These are phyloP conservation scores for Agrochola litura DNA, from an alignment of 2,888 invertebrate species.

Conservation along the genomic window DNA sequence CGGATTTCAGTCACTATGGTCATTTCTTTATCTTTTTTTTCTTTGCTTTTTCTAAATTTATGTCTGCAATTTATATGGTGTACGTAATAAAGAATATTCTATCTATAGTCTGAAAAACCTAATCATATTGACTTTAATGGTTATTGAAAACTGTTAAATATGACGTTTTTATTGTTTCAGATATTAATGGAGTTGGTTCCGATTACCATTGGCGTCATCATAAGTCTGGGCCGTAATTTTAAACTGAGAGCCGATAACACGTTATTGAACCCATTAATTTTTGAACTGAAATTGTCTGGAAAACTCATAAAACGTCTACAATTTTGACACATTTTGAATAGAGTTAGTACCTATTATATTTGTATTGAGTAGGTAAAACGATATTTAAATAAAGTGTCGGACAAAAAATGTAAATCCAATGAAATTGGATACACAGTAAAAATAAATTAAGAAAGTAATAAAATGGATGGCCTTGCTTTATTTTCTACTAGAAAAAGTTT, in stretches of 20 bases:
- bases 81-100: no score
- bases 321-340: not conserved
- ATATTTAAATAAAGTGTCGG: no score
- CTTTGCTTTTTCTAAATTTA: no score
- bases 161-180: constrained; percentile 57
- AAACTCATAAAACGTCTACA: constrained; percentile 5
- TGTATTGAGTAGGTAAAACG: no score
- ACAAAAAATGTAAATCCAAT: no score
- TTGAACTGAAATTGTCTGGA: constrained; percentile 20
- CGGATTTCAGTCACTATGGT: constrained; percentile 30
- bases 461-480: not conserved
- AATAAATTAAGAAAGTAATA: not conserved
- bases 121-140: constrained; percentile 69
- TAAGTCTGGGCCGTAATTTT: constrained; percentile 57
- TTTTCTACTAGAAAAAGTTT: not conserved
- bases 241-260: constrained; percentile 39
- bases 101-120: constrained; percentile 29
- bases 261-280: constrained; percentile 50
- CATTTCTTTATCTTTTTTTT: constrained; percentile 13
- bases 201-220: constrained; percentile 54
- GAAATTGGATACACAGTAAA: no score
- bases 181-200: constrained; percentile 58
- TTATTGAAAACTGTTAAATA: constrained; percentile 46
- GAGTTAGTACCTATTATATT: no score
- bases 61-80: no score